Evolutionary conservation across 2,888 invertebrate species (phyloP).

Genomic region (Dendrolimus houi): DNA sequence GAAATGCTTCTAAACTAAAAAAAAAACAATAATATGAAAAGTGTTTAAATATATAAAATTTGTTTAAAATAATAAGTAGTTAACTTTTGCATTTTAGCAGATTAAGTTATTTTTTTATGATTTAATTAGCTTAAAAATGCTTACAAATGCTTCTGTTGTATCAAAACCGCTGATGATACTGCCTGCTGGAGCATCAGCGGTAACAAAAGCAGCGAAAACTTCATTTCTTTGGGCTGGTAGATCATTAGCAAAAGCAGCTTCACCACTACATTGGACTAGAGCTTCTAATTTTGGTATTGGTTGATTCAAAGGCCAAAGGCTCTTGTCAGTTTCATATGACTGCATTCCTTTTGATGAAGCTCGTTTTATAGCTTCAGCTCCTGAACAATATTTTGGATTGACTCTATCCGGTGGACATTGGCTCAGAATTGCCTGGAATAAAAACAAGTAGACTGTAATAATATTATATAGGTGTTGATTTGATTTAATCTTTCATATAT

Average conservation of each 20-base stretch:
- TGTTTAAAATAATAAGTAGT: too few relatives aligned
- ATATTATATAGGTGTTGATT: too few relatives aligned
- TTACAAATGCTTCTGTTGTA: conserved; percentile 80
- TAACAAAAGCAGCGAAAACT: conserved; percentile 83
- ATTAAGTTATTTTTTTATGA: too few relatives aligned
- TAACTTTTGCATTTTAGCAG: too few relatives aligned
- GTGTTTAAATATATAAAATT: too few relatives aligned
- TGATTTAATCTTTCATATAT: too few relatives aligned
- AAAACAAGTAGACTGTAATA: too few relatives aligned
- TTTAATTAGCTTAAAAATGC: conserved; percentile 11
- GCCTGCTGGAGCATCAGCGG: conserved; percentile 75
- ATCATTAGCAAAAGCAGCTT: conserved; percentile 87
- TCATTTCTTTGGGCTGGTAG: conserved; percentile 79
- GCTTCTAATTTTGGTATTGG: conserved; percentile 86
- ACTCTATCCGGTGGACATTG: conserved; percentile 69
- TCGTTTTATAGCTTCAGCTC: conserved; percentile 76
- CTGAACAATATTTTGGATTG: conserved; percentile 68
- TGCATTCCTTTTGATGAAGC: conserved; percentile 81
- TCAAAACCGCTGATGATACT: conserved; percentile 77
- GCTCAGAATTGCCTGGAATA: conserved; percentile 72
- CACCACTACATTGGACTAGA: conserved; percentile 81
- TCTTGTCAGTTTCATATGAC: conserved; percentile 81
- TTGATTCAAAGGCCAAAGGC: conserved; percentile 84
- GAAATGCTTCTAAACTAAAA: too few relatives aligned
- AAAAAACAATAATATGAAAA: too few relatives aligned